A percentile compares a stretch with the other conserved stretches of the same genome.
These are phyloP conservation scores for Xanthorhoe designata DNA, from an alignment of 2,888 invertebrate genomes.

Conservation along the genomic window DNA sequence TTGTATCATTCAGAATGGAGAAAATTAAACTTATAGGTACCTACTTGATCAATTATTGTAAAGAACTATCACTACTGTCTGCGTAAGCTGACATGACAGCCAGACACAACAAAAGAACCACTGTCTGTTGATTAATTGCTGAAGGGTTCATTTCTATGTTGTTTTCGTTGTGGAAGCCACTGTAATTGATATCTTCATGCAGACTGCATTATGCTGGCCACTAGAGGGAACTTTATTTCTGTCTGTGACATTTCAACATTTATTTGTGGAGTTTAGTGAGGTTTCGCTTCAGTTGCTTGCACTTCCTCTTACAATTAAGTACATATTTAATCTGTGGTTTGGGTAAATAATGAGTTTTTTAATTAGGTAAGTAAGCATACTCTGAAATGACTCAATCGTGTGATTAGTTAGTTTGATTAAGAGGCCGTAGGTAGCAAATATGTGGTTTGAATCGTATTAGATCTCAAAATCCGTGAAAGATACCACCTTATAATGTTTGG, in stretches of 20 bases:
- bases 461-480: too few species aligned
- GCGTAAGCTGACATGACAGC: constrained; percentile 18
- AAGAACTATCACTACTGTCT: neutral
- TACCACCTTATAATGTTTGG: too few species aligned
- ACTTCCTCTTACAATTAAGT: neutral
- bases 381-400: too few species aligned
- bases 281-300: neutral
- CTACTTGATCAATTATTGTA: too few species aligned
- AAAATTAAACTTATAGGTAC: too few species aligned
- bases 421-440: too few species aligned
- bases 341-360: too few species aligned
- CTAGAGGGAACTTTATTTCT: constrained; percentile 9
- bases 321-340: too few species aligned
- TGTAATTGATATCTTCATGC: constrained; percentile 27
- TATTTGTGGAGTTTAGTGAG: neutral
- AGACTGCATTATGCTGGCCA: constrained; percentile 9
- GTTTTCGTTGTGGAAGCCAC: constrained; percentile 28
- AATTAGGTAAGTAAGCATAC: too few species aligned
- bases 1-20: too few species aligned
- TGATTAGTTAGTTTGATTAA: too few species aligned
- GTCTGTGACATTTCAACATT: constrained; percentile 10
- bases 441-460: too few species aligned
- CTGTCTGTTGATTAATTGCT: constrained; percentile 35
- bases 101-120: constrained; percentile 45
- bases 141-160: constrained; percentile 45